A percentile compares a stretch with the other conserved stretches of the same genome.
Evolutionary conservation across 2,113 vertebrate genomes (phyloP).

Genomic region (Laterallus jamaicensis): DNA sequence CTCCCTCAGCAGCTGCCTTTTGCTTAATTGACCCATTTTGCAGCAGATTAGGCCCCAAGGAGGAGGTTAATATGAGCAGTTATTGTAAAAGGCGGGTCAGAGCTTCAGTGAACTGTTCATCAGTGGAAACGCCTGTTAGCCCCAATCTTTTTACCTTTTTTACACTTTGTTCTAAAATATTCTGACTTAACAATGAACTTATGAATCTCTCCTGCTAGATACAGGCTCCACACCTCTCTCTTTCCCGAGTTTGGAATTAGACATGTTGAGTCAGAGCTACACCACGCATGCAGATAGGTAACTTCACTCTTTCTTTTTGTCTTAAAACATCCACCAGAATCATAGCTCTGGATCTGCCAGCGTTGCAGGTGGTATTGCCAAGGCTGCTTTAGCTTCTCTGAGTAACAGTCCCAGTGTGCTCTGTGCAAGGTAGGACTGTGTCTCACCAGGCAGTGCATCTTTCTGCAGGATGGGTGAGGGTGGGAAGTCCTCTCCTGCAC

Average conservation of each 20-base stretch:
- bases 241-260: neutral
- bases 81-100: neutral
- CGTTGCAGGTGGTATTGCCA: neutral
- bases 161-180: neutral
- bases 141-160: neutral
- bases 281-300: neutral
- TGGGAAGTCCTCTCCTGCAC: neutral
- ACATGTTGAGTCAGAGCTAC: neutral
- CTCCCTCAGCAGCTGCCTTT: constrained; percentile 4
- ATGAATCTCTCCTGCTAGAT: neutral
- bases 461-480: neutral
- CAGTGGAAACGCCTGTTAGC: neutral
- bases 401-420: neutral
- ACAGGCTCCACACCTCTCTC: neutral
- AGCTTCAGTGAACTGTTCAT: neutral
- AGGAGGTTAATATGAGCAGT: neutral
- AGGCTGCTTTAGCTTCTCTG: neutral
- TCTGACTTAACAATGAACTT: neutral
- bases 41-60: constrained; percentile 11
- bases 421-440: neutral
- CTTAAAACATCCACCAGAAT: neutral
- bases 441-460: neutral
- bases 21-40: neutral
- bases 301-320: neutral
- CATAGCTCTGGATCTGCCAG: neutral